phyloP scores from a whole-genome alignment of 1,140 invertebrate species.

The Pogonomyrmex californicus region DNA sequence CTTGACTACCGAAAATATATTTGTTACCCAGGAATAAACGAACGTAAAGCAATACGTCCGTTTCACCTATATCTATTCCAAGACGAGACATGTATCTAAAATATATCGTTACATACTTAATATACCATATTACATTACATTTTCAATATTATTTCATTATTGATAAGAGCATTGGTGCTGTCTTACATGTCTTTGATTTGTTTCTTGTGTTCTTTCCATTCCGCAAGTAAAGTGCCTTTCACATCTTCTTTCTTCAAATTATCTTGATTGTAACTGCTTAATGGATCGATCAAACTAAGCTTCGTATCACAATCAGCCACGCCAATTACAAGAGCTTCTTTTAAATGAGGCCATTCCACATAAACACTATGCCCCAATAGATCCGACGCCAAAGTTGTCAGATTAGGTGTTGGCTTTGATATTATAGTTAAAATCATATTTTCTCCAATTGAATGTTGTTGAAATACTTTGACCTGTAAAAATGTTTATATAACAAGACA shows the following conservation, averaged over 20 bases:
- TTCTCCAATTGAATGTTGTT: conserved; percentile 92
- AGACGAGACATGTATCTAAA: conserved; percentile 89
- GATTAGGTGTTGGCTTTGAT: conserved; percentile 80
- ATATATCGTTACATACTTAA: conserved; percentile 69
- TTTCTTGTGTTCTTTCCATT: conserved; percentile 68
- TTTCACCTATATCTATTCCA: conserved; percentile 92
- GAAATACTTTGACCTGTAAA: conserved; percentile 93
- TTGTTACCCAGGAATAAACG: conserved; percentile 90
- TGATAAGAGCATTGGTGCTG: conserved; percentile 67
- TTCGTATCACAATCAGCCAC: conserved; percentile 73
- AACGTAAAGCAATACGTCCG: conserved; percentile 91
- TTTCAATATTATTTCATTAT: background rate
- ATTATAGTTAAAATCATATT: conserved; percentile 93
- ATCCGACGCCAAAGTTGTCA: conserved; percentile 88
- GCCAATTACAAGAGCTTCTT: conserved; percentile 88
- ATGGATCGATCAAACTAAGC: conserved; percentile 47
- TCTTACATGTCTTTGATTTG: conserved; percentile 78
- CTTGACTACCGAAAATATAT: conserved; percentile 87
- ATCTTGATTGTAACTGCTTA: background rate
- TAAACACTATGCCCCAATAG: conserved; percentile 92
- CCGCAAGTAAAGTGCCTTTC: background rate
- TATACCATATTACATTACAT: background rate
- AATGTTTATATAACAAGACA: background rate
- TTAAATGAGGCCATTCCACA: conserved; percentile 96
- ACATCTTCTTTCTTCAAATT: conserved; percentile 67